phyloP scores from a whole-genome alignment of 2,888 invertebrate genomes.

The Cheilosia vernalis region DNA sequence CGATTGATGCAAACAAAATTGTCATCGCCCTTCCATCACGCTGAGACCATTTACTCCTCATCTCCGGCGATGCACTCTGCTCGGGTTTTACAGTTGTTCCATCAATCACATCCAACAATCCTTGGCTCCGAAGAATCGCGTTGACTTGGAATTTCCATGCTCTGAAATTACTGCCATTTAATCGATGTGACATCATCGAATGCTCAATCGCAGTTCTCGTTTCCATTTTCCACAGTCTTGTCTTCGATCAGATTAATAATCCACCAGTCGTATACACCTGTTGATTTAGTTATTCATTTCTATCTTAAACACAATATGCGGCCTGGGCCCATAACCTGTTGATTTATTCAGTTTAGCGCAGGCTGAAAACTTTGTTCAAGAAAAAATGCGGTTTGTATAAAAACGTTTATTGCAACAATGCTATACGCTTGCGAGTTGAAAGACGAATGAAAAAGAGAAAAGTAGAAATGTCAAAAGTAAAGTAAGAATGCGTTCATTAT shows the following conservation, averaged over 20 bases:
- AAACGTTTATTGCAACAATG: too few relatives aligned
- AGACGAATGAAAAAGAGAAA: too few relatives aligned
- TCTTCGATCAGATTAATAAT: neutral
- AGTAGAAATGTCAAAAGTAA: too few relatives aligned
- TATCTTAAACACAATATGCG: too few relatives aligned
- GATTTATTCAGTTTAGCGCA: neutral
- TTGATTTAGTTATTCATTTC: neutral
- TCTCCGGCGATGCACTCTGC: neutral
- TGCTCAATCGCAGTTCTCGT: constrained; percentile 7
- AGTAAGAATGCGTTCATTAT: too few relatives aligned
- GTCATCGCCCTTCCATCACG: neutral
- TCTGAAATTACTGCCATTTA: constrained; percentile 35
- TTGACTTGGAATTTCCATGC: constrained; percentile 42
- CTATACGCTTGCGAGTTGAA: too few relatives aligned
- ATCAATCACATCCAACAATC: constrained; percentile 20
- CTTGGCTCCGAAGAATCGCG: constrained; percentile 30
- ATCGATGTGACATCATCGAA: constrained; percentile 34
- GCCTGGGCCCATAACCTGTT: constrained; percentile 34
- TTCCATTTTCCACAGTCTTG: constrained; percentile 3
- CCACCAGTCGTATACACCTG: neutral
- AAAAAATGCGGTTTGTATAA: too few relatives aligned
- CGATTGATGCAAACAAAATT: constrained; percentile 34
- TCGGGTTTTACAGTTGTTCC: constrained; percentile 9
- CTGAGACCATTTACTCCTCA: neutral
- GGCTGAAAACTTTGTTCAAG: too few relatives aligned